These are phyloP conservation scores for Thunnus maccoyii DNA, from an alignment of 2,113 vertebrate genomes.

Conservation along the genomic window DNA sequence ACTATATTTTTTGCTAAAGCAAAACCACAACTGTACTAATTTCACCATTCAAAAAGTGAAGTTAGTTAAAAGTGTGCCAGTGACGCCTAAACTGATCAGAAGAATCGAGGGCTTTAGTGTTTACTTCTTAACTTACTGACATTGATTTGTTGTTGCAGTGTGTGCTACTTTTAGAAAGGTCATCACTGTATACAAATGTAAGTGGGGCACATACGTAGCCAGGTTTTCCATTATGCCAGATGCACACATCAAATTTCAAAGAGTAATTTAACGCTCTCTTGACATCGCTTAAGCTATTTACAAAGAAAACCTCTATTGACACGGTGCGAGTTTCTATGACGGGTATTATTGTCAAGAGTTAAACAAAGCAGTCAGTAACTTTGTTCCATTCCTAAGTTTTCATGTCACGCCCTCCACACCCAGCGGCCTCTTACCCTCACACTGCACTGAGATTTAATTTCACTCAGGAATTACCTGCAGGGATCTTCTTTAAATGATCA, in stretches of 20 bases:
- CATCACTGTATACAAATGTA: not conserved
- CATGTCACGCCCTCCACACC: slow-evolving; percentile 49
- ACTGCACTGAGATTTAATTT: not conserved
- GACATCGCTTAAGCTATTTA: slow-evolving; percentile 14
- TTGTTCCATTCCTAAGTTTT: slow-evolving; percentile 10
- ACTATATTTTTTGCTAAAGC: no score
- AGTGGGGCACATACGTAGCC: not conserved
- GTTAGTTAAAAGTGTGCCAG: not conserved
- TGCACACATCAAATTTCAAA: not conserved
- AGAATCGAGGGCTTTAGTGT: not conserved
- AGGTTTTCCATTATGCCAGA: slow-evolving; percentile 19
- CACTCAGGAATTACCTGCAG: not conserved
- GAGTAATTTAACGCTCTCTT: not conserved
- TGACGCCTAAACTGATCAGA: slow-evolving; percentile 2
- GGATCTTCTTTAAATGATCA: not conserved
- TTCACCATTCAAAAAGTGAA: not conserved
- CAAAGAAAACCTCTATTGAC: slow-evolving; percentile 14
- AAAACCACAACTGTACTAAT: not conserved
- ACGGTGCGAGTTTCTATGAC: slow-evolving; percentile 30
- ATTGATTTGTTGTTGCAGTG: not conserved
- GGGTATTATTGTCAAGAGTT: not conserved
- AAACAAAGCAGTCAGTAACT: slow-evolving; percentile 39
- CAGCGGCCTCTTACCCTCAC: not conserved
- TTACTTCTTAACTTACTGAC: slow-evolving; percentile 4
- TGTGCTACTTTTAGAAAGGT: slow-evolving; percentile 22